A percentile compares a stretch with the other conserved stretches of the same genome.
Conservation (phyloP, 2,888 invertebrate genomes). For the Zygaena filipendulae region DNA sequence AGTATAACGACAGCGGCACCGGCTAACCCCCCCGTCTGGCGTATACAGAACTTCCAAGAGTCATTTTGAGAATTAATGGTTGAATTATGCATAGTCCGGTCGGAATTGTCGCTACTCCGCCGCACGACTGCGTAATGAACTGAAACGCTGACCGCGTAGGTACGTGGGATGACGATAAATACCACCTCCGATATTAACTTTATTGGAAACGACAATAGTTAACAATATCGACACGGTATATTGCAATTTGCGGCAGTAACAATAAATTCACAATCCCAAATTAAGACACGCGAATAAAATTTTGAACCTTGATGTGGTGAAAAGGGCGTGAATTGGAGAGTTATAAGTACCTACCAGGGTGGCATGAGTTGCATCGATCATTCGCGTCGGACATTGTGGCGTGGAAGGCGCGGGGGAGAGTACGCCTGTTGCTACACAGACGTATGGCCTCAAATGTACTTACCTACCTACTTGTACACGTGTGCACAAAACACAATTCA, state of each 20-base stretch:
- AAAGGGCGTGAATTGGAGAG: conserved; percentile 2
- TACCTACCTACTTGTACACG: conserved; percentile 25
- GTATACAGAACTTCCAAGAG: conserved; percentile 49
- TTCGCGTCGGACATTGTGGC: conserved; percentile 30
- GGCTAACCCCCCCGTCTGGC: conserved; percentile 38
- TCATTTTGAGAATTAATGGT: conserved; percentile 60
- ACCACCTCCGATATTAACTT: conserved; percentile 30
- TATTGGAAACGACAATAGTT: conserved; percentile 18
- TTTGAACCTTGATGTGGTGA: too few relatives aligned
- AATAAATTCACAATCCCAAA: conserved; percentile 9
- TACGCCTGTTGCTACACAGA: conserved; percentile 20
- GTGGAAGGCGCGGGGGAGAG: conserved; percentile 31
- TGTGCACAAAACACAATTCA: conserved; percentile 39
- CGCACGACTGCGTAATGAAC: conserved; percentile 51
- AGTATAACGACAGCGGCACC: background rate
- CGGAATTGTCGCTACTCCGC: conserved; percentile 51
- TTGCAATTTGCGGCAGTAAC: too few relatives aligned
- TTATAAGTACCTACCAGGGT: conserved; percentile 8
- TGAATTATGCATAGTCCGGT: conserved; percentile 61
- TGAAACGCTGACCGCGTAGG: conserved; percentile 33
- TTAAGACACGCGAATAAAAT: conserved; percentile 12
- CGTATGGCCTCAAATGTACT: too few relatives aligned
- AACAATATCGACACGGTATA: conserved; percentile 4
- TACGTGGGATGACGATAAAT: conserved; percentile 30
- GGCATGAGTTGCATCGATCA: conserved; percentile 37